These are phyloP conservation scores for Notothenia coriiceps DNA, from an alignment of 2,113 vertebrate genomes.

Conservation along the genomic window DNA sequence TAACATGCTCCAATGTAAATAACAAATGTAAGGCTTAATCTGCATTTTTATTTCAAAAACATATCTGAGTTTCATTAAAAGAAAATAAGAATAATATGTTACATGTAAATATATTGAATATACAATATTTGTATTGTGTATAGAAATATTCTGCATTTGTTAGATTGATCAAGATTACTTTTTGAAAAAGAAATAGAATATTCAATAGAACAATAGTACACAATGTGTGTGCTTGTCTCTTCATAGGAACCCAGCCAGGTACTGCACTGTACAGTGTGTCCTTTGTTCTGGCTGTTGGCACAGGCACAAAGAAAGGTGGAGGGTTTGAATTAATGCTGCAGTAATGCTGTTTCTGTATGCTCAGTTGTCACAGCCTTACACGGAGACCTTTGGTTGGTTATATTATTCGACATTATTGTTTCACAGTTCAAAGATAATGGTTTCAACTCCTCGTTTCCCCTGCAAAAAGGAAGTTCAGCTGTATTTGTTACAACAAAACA, in stretches of 20 bases:
- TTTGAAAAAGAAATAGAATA: too few relatives aligned
- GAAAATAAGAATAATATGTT: too few relatives aligned
- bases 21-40: background rate
- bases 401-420: constrained; percentile 10
- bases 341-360: background rate
- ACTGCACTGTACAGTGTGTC: background rate
- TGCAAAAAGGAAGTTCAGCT: constrained; percentile 1
- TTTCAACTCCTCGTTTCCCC: constrained; percentile 6
- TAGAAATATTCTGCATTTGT: too few relatives aligned
- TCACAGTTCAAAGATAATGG: constrained; percentile 22
- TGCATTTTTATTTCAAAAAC: background rate
- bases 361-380: background rate
- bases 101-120: too few relatives aligned
- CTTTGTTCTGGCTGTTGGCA: constrained; percentile 22
- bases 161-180: too few relatives aligned
- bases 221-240: background rate
- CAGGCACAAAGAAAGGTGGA: background rate
- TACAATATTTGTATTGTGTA: too few relatives aligned
- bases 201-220: background rate
- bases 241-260: background rate
- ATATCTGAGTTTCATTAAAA: background rate
- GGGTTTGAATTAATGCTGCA: constrained; percentile 1
- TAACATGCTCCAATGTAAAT: background rate
- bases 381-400: constrained; percentile 12
- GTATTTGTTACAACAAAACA: constrained; percentile 16